A percentile compares a stretch with the other conserved stretches of the same genome.
phyloP scores from a whole-genome alignment of 2,797 vertebrate genomes.

The Brotula barbata region DNA sequence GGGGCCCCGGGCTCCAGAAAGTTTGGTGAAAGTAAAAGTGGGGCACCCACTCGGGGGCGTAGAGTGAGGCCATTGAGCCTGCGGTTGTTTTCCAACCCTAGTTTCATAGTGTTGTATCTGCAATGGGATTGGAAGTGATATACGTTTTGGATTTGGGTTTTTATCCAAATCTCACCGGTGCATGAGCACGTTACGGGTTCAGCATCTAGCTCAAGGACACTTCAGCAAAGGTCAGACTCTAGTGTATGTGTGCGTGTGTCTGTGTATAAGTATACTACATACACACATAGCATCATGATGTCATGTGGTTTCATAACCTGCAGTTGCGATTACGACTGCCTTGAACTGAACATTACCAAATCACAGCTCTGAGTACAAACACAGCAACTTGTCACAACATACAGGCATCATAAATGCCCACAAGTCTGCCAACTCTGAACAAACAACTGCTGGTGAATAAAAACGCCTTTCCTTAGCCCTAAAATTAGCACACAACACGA shows the following conservation, averaged over 20 bases:
- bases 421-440: not conserved
- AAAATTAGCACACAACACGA: not conserved
- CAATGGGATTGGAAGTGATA: not conserved
- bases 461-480: not conserved
- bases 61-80: conserved; percentile 61
- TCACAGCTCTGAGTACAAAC: conserved; percentile 36
- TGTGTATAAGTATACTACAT: too few species aligned
- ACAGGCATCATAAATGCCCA: conserved; percentile 24
- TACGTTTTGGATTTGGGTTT: not conserved
- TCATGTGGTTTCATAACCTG: conserved; percentile 43
- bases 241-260: too few species aligned
- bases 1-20: conserved; percentile 58
- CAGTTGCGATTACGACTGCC: conserved; percentile 46
- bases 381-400: conserved; percentile 22
- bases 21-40: conserved; percentile 72
- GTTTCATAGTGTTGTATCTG: conserved; percentile 39
- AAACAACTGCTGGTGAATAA: not conserved
- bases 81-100: conserved; percentile 41
- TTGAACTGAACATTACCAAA: conserved; percentile 38
- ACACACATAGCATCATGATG: conserved; percentile 21
- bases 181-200: not conserved
- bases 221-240: not conserved
- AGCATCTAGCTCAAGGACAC: not conserved
- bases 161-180: not conserved
- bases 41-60: conserved; percentile 50